Conservation (phyloP, 2,797 vertebrate species). For the Hydrolagus colliei region DNA sequence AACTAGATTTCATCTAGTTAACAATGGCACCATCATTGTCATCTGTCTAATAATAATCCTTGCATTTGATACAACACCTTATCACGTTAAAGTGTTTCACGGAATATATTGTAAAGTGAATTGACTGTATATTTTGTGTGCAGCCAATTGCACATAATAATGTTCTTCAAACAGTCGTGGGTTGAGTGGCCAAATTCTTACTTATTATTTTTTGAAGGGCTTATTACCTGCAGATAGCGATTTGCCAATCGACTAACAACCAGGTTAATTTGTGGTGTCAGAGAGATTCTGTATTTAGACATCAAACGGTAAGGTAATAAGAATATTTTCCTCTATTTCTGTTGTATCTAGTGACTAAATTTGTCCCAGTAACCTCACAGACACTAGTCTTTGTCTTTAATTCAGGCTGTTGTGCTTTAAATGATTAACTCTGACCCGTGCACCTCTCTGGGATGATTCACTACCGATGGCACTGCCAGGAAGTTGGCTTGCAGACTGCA, state of each 20-base stretch:
- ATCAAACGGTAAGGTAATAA: no score
- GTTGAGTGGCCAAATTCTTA: no score
- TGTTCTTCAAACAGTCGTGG: neutral
- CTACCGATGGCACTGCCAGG: no score
- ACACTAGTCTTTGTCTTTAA: neutral
- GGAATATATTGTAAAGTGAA: neutral
- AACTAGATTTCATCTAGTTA: neutral
- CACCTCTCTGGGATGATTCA: neutral
- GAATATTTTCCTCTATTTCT: neutral
- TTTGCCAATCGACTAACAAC: no score
- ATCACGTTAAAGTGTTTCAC: neutral
- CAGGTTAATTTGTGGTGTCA: no score
- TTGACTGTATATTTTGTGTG: neutral
- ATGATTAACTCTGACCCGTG: neutral
- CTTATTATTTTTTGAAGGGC: no score
- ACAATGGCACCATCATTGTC: neutral
- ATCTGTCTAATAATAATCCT: neutral
- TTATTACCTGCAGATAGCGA: no score
- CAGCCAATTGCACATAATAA: neutral
- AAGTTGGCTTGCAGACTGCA: neutral
- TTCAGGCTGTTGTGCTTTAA: neutral
- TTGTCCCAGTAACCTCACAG: neutral
- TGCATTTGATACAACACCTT: neutral
- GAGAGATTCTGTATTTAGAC: no score
- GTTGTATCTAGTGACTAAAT: neutral